Conservation (phyloP, 2,113 vertebrate genomes). For the Pluvianellus socialis region DNA sequence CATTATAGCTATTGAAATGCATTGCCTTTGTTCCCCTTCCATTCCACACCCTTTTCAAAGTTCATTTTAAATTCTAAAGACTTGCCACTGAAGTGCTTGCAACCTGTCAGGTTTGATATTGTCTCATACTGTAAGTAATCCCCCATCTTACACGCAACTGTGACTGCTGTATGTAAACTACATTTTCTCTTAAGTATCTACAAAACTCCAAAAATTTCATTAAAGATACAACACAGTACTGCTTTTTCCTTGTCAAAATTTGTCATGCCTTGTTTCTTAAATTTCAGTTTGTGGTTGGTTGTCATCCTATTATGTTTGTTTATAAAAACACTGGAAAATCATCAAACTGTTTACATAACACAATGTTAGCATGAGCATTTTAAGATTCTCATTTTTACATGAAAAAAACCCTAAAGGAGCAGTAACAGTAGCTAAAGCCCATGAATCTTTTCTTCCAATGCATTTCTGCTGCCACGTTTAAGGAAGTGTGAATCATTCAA, state of each 20-base stretch:
- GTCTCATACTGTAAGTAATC: not conserved
- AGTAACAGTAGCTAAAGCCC: not conserved
- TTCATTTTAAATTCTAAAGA: constrained; percentile 4
- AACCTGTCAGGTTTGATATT: not conserved
- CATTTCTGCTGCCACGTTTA: not conserved
- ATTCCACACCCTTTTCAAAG: not conserved
- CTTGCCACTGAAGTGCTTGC: not conserved
- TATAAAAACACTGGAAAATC: not conserved
- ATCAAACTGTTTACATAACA: constrained; percentile 11
- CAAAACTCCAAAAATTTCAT: not conserved
- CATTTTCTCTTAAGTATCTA: not conserved
- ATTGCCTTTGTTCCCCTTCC: not conserved
- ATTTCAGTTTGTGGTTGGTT: not conserved
- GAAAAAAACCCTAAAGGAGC: not conserved
- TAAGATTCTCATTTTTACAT: not conserved
- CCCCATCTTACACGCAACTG: not conserved
- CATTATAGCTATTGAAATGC: not conserved
- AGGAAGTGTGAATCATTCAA: not conserved
- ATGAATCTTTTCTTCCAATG: not conserved
- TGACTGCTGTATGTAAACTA: not conserved
- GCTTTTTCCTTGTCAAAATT: not conserved
- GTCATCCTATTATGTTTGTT: not conserved
- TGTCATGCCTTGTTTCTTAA: not conserved
- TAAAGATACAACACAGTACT: not conserved
- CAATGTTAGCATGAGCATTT: not conserved